A percentile compares a stretch with the other conserved stretches of the same genome.
phyloP scores from a whole-genome alignment of 2,113 vertebrate species.

The Tupaia chinensis region DNA sequence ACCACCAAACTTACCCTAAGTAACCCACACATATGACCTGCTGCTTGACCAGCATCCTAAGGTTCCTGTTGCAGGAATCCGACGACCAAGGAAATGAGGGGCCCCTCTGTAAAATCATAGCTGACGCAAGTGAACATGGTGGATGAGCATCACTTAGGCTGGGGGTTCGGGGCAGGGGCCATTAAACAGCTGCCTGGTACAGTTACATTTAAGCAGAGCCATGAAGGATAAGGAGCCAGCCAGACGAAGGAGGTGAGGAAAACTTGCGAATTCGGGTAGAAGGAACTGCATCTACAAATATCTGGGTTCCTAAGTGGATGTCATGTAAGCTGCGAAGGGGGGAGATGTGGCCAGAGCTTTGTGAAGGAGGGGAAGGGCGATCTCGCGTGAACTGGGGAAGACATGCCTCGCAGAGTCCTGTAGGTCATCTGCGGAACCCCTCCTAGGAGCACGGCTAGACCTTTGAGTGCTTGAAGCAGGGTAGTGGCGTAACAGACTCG shows the following conservation, averaged over 20 bases:
- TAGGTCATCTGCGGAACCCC: not conserved
- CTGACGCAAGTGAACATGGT: not conserved
- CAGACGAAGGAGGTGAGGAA: not conserved
- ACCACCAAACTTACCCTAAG: not conserved
- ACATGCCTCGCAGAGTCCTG: not conserved
- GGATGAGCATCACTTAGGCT: not conserved
- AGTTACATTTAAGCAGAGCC: not conserved
- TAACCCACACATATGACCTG: not conserved
- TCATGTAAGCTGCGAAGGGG: not conserved
- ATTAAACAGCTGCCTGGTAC: not conserved
- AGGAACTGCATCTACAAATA: not conserved
- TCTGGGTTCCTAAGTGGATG: not conserved
- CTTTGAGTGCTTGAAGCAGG: not conserved
- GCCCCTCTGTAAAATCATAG: not conserved
- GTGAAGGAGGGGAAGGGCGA: not conserved
- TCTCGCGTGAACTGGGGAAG: not conserved
- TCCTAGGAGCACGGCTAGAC: not conserved
- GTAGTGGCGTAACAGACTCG: not conserved
- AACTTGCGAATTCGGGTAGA: not conserved
- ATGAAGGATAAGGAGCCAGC: not conserved
- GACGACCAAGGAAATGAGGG: not conserved
- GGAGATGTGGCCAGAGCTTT: not conserved
- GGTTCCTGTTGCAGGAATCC: not conserved
- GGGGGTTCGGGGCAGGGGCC: rapidly evolving
- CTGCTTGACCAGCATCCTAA: not conserved